Evolutionary conservation across 2,888 invertebrate genomes (phyloP).

Genomic region (Polymixis flavicincta): DNA sequence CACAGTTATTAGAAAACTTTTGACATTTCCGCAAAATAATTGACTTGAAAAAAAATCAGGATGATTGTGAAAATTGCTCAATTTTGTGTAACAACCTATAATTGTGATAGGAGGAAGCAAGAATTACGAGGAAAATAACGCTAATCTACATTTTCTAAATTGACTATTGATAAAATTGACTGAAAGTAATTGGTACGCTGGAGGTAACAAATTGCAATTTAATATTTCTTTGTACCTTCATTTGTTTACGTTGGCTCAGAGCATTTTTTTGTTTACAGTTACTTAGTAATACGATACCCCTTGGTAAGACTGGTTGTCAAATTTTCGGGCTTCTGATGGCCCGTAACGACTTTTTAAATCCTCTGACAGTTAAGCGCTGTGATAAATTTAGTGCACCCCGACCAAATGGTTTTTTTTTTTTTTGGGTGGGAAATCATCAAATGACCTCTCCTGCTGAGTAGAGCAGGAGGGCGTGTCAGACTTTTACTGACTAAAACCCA

Average conservation of each 20-base stretch:
- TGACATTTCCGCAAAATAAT: constrained; percentile 56
- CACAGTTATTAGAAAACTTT: constrained; percentile 59
- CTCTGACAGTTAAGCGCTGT: too few relatives aligned
- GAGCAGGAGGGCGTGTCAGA: too few relatives aligned
- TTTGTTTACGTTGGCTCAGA: constrained; percentile 4
- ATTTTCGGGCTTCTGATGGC: too few relatives aligned
- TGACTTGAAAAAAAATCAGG: constrained; percentile 45
- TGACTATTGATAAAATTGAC: constrained; percentile 25
- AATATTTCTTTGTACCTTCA: not conserved
- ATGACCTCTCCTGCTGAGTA: too few relatives aligned
- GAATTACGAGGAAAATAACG: constrained; percentile 21
- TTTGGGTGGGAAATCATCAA: too few relatives aligned
- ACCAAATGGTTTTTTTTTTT: too few relatives aligned
- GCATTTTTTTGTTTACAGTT: not conserved
- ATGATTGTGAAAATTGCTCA: constrained; percentile 51
- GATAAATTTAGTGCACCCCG: too few relatives aligned
- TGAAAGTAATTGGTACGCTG: constrained; percentile 21
- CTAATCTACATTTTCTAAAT: constrained; percentile 41
- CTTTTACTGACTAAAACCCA: too few relatives aligned
- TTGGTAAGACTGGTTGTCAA: too few relatives aligned
- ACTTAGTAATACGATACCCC: too few relatives aligned
- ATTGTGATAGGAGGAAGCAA: constrained; percentile 31
- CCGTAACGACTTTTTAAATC: too few relatives aligned
- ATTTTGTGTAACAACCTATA: constrained; percentile 55
- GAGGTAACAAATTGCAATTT: constrained; percentile 20